Evolutionary conservation across 2,888 invertebrate species (phyloP).

Genomic region (Mythimna ferrago): DNA sequence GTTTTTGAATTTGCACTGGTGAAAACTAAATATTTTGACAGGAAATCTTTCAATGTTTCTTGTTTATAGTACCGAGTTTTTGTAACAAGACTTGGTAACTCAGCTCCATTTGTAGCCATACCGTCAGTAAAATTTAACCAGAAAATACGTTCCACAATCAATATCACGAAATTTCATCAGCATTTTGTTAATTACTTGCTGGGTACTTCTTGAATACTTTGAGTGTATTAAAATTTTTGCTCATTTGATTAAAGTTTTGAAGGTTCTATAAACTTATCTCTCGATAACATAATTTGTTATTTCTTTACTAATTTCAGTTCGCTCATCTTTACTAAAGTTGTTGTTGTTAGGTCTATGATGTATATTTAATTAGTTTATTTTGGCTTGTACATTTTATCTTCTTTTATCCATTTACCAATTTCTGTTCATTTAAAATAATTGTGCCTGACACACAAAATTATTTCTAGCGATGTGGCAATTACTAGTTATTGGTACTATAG

Average conservation of each 20-base stretch:
- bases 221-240: not conserved
- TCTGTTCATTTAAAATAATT: not conserved
- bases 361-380: not conserved
- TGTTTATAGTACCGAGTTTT: conserved; percentile 55
- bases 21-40: conserved; percentile 66
- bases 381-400: not conserved
- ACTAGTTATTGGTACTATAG: conserved; percentile 63
- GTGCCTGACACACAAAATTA: not conserved
- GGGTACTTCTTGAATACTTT: conserved; percentile 7
- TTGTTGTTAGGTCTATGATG: not conserved
- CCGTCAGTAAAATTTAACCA: conserved; percentile 2
- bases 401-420: not conserved
- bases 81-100: conserved; percentile 16
- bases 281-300: not conserved
- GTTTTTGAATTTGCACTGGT: conserved; percentile 9
- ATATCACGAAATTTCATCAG: not conserved
- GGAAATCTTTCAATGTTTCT: conserved; percentile 44
- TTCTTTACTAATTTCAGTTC: not conserved
- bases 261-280: not conserved
- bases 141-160: conserved; percentile 2
- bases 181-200: not conserved
- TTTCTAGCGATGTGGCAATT: conserved; percentile 75
- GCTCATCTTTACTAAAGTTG: not conserved
- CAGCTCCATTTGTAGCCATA: conserved; percentile 33
- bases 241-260: conserved; percentile 3